Percentiles rank a stretch among this genome's conserved stretches.
Conservation (phyloP, 2,888 invertebrate genomes). For the Ophion costatus region DNA sequence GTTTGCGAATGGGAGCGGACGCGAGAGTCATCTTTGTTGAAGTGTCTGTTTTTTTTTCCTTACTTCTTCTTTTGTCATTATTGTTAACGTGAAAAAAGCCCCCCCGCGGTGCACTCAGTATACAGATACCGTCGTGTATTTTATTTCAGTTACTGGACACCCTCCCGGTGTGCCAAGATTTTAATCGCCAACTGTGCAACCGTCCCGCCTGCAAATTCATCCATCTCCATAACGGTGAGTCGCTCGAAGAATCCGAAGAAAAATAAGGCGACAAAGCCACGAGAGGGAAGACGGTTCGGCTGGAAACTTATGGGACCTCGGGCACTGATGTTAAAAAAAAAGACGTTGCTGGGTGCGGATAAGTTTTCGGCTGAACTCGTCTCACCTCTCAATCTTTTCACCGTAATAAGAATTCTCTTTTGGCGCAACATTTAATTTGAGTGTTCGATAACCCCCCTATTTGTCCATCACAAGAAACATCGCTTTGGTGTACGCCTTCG, state of each 20-base stretch:
- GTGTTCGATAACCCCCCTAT: too few species aligned
- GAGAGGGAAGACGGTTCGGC: conserved; percentile 80
- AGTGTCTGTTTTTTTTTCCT: conserved; percentile 63
- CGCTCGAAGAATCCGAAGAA: neutral
- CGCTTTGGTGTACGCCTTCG: too few species aligned
- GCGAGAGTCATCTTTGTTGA: conserved; percentile 65
- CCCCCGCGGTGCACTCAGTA: conserved; percentile 61
- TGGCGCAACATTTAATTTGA: neutral
- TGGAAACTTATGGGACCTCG: conserved; percentile 87
- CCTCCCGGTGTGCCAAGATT: conserved; percentile 99
- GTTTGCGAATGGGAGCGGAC: conserved; percentile 59
- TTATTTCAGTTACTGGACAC: conserved; percentile 99
- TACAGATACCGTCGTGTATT: conserved; percentile 79
- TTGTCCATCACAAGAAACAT: too few species aligned
- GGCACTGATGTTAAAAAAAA: neutral
- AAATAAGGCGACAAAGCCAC: neutral
- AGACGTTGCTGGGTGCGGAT: neutral
- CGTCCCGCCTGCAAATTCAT: conserved; percentile 99
- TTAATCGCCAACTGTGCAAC: conserved; percentile 98
- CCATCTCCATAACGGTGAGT: conserved; percentile 97
- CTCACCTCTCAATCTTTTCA: neutral
- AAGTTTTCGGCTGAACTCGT: too few species aligned
- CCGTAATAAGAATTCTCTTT: neutral
- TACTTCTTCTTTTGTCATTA: conserved; percentile 63
- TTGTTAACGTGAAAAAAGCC: conserved; percentile 24